phyloP scores from a whole-genome alignment of 2,888 invertebrate genomes.

The Carabus problematicus region DNA sequence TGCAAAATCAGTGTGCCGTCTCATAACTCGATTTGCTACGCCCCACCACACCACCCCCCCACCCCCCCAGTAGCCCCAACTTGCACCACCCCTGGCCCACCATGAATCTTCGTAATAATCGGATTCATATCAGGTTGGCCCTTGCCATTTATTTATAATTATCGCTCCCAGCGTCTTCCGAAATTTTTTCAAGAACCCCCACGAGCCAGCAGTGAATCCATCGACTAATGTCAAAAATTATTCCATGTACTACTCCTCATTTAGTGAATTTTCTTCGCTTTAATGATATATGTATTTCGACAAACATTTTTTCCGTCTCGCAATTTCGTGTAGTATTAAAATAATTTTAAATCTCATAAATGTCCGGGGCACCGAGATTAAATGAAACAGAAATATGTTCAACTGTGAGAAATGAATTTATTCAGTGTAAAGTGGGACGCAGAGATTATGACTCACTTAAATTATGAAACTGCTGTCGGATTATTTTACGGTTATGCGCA shows the following conservation, averaged over 20 bases:
- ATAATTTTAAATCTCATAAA: no score
- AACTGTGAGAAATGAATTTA: neutral
- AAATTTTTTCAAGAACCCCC: constrained; percentile 42
- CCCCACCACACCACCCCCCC: constrained; percentile 5
- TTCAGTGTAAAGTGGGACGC: neutral
- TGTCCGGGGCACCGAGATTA: no score
- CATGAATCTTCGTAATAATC: constrained; percentile 38
- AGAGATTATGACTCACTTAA: neutral
- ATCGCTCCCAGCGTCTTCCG: constrained; percentile 50
- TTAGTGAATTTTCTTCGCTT: no score
- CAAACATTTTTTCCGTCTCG: no score
- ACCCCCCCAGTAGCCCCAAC: constrained; percentile 42
- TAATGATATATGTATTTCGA: no score
- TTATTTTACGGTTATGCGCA: constrained; percentile 35
- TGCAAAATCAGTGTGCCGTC: constrained; percentile 56
- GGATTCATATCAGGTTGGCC: constrained; percentile 52
- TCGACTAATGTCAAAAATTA: no score
- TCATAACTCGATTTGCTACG: constrained; percentile 46
- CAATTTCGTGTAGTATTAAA: no score
- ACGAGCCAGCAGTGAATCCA: no score
- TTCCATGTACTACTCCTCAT: no score
- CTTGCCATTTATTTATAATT: constrained; percentile 59
- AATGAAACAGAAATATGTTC: no score
- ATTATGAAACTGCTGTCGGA: constrained; percentile 7
- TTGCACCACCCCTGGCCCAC: constrained; percentile 45